Evolutionary conservation across 2,888 invertebrate genomes (phyloP), one percentile per base, ranked within the genome.

Genomic region (Drosophila pseudotalamancana): DNA sequence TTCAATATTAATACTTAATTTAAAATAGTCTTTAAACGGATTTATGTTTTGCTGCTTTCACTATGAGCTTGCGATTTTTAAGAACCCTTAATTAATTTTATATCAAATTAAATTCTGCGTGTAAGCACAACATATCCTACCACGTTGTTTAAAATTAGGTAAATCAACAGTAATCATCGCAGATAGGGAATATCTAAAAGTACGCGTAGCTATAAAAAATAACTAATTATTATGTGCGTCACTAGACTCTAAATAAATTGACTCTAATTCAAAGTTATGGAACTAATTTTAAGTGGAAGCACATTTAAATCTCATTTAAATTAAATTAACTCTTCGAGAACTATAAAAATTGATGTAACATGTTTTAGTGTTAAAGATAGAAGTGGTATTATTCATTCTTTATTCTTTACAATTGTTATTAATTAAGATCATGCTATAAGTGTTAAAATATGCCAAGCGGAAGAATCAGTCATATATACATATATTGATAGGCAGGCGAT

Each of bases 181-280:
- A 31, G 39, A 29, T 60, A 40, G 29, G 25, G 21, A 16, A 32
- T 65, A 55, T 49, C 49, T 23, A 27, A 1, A n/a, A 34, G 9
- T 9, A 25, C 23, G 5, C 16, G 23, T 39, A 34, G 6, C 16
- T 27, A 31, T 18, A n/a, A 51, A 27, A 42, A 46, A 37, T 12
- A 35, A 46, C 35, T 55, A 48, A 46, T 46, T 16, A 62, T 48
- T 19, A 42, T 23, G 40, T 40, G 32, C 54, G 39, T 34, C 55
- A 62, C 9, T 39, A 12, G 40, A 3, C 21, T 27, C 23, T 14
- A 14, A 18, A 29, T 21, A 19, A 68, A 51, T 48, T 49, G 39
- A 29, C 53, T 29, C 11, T 43, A 53, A 67, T 39, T 53, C 31
- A 16, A n/a, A 49, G 46, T 40, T 50, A 40, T 42, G 34, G 6